These are phyloP conservation scores for Drosophila melanica DNA, from an alignment of 1,140 invertebrate genomes.

Conservation along the genomic window DNA sequence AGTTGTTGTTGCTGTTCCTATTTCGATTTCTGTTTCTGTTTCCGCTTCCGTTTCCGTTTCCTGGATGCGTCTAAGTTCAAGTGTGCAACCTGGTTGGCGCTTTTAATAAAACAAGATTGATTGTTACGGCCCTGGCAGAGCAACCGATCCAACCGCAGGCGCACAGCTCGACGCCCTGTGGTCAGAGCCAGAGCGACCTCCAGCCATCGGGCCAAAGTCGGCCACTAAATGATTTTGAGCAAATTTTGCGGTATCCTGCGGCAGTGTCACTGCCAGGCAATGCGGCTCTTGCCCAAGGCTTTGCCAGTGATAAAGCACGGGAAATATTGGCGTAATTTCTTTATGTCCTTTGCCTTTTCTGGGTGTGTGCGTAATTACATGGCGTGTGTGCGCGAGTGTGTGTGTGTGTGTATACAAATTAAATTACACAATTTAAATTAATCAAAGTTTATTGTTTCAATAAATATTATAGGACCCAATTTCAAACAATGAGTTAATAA, in stretches of 20 bases:
- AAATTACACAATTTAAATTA: slow-evolving; percentile 2
- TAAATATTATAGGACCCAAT: no score
- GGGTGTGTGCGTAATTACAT: background rate
- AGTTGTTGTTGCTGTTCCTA: background rate
- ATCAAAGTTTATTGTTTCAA: no score
- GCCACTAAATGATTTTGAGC: slow-evolving; percentile 65
- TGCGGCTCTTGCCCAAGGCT: slow-evolving; percentile 5
- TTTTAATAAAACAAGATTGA: slow-evolving; percentile 71
- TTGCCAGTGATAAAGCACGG: slow-evolving; percentile 55
- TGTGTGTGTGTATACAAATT: slow-evolving; percentile 2
- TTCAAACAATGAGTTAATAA: no score
- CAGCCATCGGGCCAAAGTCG: slow-evolving; percentile 24
- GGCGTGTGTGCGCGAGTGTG: background rate
- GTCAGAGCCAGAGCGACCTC: slow-evolving; percentile 23
- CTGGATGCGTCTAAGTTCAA: slow-evolving; percentile 18
- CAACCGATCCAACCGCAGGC: slow-evolving; percentile 27
- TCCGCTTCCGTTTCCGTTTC: background rate
- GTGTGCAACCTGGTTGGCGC: slow-evolving; percentile 17
- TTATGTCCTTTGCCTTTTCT: background rate
- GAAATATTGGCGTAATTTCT: slow-evolving; percentile 44
- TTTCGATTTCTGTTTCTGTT: slow-evolving; percentile 13
- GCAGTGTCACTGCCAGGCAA: slow-evolving; percentile 16
- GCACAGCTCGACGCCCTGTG: slow-evolving; percentile 16
- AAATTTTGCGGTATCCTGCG: slow-evolving; percentile 33
- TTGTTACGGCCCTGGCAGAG: slow-evolving; percentile 55